These are phyloP conservation scores for Macropodus opercularis DNA, from an alignment of 2,797 vertebrate genomes.

Conservation along the genomic window DNA sequence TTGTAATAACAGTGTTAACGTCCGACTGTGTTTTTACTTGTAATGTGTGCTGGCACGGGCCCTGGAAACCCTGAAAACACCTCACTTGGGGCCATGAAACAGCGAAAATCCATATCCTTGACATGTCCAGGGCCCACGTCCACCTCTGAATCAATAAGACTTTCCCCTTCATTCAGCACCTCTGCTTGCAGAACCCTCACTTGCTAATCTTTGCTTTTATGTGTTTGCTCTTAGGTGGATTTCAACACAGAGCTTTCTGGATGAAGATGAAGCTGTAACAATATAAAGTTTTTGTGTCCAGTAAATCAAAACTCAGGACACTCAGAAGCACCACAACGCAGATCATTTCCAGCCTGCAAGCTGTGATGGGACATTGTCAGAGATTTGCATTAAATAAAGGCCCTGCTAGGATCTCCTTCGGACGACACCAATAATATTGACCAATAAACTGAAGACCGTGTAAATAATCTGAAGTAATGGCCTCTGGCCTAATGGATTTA, in stretches of 20 bases:
- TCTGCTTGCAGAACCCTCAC: constrained; percentile 13
- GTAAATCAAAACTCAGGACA: neutral
- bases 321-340: constrained; percentile 1
- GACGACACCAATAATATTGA: constrained; percentile 32
- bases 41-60: neutral
- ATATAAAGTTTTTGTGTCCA: neutral
- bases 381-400: too few relatives aligned
- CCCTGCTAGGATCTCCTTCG: neutral
- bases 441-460: neutral
- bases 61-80: neutral
- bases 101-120: constrained; percentile 23
- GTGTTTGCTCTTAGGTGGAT: constrained; percentile 35
- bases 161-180: constrained; percentile 12
- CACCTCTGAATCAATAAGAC: constrained; percentile 20
- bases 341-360: constrained; percentile 26
- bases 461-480: constrained; percentile 19
- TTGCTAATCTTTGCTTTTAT: constrained; percentile 14
- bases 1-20: constrained; percentile 6
- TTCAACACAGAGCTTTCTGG: neutral
- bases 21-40: neutral
- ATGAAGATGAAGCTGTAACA: constrained; percentile 17
- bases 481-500: constrained; percentile 12
- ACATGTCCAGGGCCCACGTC: constrained; percentile 14
- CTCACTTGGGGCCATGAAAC: neutral
- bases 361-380: too few relatives aligned